phyloP scores from a whole-genome alignment of 1,140 invertebrate species.

The Zaprionus camerounensis region DNA sequence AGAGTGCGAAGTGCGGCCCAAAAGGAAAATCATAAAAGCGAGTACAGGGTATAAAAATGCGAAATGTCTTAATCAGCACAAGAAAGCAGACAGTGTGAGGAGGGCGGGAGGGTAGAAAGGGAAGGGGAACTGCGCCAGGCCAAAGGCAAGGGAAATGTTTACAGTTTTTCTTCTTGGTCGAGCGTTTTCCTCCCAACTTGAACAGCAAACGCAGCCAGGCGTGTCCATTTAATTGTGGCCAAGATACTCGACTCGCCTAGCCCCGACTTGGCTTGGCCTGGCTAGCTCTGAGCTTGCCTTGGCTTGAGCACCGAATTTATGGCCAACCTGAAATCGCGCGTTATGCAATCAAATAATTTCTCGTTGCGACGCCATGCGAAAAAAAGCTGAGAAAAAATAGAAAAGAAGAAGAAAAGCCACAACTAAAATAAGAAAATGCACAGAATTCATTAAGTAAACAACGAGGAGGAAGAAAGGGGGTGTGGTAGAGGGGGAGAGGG shows the following conservation, averaged over 20 bases:
- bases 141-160: conserved; percentile 56
- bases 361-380: conserved; percentile 34
- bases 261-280: no score
- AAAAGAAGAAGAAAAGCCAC: not conserved
- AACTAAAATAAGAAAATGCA: conserved; percentile 47
- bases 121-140: conserved; percentile 2
- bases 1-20: conserved; percentile 28
- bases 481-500: not conserved
- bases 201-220: conserved; percentile 61
- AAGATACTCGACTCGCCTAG: conserved; percentile 18
- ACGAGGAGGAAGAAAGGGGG: not conserved
- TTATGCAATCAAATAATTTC: conserved; percentile 81
- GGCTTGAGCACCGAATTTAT: conserved; percentile 68
- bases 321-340: conserved; percentile 66
- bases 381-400: conserved; percentile 20
- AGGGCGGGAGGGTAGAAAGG: not conserved
- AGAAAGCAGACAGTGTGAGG: conserved; percentile 1
- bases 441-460: conserved; percentile 64
- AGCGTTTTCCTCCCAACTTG: not conserved
- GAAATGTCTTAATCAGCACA: conserved; percentile 67
- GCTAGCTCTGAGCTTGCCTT: not conserved
- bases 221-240: conserved; percentile 72
- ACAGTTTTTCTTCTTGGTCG: conserved; percentile 46
- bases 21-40: conserved; percentile 21
- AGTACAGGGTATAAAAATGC: conserved; percentile 27